These are phyloP conservation scores for Sinodicranocentrus sp. DNA, from an alignment of 2,888 invertebrate species.

Conservation along the genomic window DNA sequence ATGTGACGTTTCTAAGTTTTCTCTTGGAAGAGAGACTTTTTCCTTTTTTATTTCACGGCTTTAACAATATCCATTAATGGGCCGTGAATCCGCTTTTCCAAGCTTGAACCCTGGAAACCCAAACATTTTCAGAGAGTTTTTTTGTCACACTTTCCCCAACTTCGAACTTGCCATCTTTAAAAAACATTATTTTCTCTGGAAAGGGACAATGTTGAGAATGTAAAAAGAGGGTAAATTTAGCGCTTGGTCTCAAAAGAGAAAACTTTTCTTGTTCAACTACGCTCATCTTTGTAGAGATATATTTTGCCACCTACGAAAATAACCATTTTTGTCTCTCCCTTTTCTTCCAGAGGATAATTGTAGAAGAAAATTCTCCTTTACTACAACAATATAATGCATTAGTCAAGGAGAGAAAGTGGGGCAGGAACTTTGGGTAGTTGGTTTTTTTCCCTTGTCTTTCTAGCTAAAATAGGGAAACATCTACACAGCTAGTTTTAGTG, in stretches of 20 bases:
- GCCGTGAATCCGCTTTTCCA: conserved; percentile 26
- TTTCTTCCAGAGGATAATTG: background rate
- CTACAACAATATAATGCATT: conserved; percentile 10
- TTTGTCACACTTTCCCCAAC: too few species aligned
- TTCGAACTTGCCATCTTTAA: too few species aligned
- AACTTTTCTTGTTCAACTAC: background rate
- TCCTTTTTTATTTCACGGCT: conserved; percentile 10
- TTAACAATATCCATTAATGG: conserved; percentile 28
- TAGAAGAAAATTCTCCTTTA: background rate
- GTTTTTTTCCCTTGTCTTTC: conserved; percentile 4
- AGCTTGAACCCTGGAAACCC: background rate
- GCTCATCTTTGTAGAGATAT: too few species aligned
- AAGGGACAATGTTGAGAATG: too few species aligned
- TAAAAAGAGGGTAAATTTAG: background rate
- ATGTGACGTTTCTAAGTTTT: background rate
- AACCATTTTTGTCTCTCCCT: too few species aligned
- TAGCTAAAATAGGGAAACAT: background rate
- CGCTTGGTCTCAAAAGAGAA: too few species aligned
- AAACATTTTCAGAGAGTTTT: too few species aligned
- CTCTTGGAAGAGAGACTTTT: background rate
- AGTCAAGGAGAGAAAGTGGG: conserved; percentile 24
- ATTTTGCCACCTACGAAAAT: too few species aligned
- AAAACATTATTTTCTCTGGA: too few species aligned
- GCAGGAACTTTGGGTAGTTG: conserved; percentile 4
- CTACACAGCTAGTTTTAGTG: too few species aligned